A percentile compares a stretch with the other conserved stretches of the same genome.
Conservation (phyloP, 2,113 vertebrate genomes). For the Euleptes europaea region DNA sequence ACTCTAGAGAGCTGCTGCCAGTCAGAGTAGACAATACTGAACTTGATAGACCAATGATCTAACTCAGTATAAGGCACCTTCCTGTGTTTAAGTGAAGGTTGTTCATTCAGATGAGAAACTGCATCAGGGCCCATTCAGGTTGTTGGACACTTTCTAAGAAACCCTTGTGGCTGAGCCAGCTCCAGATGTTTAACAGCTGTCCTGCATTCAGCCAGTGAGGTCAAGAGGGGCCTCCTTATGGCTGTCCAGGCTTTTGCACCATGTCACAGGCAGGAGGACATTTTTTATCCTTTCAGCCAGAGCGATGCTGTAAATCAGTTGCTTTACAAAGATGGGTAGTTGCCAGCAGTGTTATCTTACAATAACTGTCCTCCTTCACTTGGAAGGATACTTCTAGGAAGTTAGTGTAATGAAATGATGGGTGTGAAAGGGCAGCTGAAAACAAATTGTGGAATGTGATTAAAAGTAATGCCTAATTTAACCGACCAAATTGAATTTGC, state of each 20-base stretch:
- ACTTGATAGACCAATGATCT: too few relatives aligned
- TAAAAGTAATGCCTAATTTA: slow-evolving; percentile 6
- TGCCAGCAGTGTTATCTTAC: slow-evolving; percentile 9
- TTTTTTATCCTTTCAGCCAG: background rate
- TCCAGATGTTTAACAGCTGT: background rate
- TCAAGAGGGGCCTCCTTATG: background rate
- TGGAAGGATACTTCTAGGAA: background rate
- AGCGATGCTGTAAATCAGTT: background rate
- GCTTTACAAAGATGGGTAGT: background rate
- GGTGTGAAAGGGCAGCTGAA: background rate
- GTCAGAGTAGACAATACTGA: too few relatives aligned
- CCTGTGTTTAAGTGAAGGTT: background rate
- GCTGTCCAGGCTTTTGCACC: background rate
- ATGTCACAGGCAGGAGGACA: background rate
- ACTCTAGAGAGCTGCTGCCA: too few relatives aligned
- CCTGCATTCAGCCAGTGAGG: background rate
- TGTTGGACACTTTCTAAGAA: background rate
- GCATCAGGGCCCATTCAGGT: background rate
- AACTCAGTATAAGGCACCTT: too few relatives aligned
- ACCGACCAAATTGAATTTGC: slow-evolving; percentile 37
- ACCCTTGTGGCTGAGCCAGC: too few relatives aligned
- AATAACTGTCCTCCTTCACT: slow-evolving; percentile 13
- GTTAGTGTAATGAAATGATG: background rate
- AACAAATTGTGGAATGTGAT: slow-evolving; percentile 20
- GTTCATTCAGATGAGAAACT: background rate